A percentile compares a stretch with the other conserved stretches of the same genome.
phyloP scores from a whole-genome alignment of 2,113 vertebrate genomes.

The Oryzias melastigma region DNA sequence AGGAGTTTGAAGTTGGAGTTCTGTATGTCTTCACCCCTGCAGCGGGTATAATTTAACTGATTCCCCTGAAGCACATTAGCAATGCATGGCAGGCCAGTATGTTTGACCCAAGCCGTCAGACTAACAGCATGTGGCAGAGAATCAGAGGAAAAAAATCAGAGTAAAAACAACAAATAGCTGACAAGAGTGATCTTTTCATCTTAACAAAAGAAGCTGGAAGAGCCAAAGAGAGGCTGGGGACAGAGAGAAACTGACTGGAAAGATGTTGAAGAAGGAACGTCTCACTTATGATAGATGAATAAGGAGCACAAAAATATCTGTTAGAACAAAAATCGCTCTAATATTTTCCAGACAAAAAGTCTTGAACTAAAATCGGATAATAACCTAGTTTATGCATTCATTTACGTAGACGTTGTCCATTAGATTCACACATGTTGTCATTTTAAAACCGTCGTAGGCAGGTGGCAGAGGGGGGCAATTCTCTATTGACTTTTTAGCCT shows the following conservation, averaged over 20 bases:
- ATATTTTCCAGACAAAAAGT: not conserved
- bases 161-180: conserved; percentile 43
- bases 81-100: conserved; percentile 45
- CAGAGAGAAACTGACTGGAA: conserved; percentile 8
- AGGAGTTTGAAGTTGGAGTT: conserved; percentile 52
- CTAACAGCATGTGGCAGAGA: conserved; percentile 56
- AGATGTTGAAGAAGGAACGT: not conserved
- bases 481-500: no score
- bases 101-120: conserved; percentile 66
- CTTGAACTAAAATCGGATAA: not conserved
- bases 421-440: no score
- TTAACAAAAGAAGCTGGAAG: conserved; percentile 8
- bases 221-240: not conserved
- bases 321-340: no score
- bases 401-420: no score
- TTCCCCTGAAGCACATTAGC: conserved; percentile 58
- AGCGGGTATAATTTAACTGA: conserved; percentile 61
- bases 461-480: no score
- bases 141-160: conserved; percentile 38
- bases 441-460: no score
- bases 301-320: no score
- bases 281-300: not conserved
- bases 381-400: no score
- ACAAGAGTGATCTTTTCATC: conserved; percentile 56
- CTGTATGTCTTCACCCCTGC: conserved; percentile 48